phyloP scores from a whole-genome alignment of 2,113 vertebrate genomes.

The Balaeniceps rex region DNA sequence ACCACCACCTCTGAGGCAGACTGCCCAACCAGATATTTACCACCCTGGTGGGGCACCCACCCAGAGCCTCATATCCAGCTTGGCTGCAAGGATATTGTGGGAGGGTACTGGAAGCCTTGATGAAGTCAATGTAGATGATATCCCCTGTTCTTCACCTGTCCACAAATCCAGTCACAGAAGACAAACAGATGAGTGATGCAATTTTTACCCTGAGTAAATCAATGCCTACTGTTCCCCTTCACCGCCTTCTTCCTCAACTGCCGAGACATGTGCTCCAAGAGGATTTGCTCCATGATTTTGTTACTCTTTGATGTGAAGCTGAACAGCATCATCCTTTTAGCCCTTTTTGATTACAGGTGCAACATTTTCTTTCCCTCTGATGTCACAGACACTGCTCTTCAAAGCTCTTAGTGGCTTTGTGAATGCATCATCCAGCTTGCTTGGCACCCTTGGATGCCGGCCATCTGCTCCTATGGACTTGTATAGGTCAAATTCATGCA shows the following conservation, averaged over 20 bases:
- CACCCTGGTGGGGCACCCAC: accelerated
- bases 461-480: neutral
- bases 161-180: neutral
- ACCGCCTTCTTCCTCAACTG: neutral
- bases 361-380: neutral
- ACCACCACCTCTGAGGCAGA: neutral
- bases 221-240: neutral
- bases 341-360: neutral
- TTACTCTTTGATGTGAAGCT: neutral
- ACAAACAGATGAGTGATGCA: neutral
- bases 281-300: neutral
- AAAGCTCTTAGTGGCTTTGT: neutral
- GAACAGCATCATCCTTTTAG: neutral
- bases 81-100: neutral
- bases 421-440: neutral
- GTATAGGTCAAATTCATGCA: neutral
- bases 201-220: neutral
- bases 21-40: neutral
- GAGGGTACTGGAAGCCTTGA: neutral
- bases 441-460: neutral
- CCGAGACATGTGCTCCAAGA: neutral
- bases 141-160: accelerated
- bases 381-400: neutral
- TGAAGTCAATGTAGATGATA: neutral
- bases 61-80: neutral